Conservation (phyloP, 2,797 vertebrate species). For the Benthosema pterotum region DNA sequence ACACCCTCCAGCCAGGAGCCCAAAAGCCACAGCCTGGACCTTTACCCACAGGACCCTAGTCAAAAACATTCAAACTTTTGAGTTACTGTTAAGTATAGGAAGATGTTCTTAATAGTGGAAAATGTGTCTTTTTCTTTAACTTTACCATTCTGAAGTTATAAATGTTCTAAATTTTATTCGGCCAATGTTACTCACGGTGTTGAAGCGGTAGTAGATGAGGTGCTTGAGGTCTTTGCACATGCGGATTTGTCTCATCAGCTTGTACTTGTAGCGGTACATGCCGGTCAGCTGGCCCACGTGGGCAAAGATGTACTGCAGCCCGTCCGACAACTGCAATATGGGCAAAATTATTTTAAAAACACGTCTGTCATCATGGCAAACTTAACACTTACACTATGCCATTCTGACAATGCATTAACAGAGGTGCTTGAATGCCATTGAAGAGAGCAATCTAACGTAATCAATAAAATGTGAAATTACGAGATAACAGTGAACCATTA, state of each 20-base stretch:
- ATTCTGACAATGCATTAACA: too few relatives aligned
- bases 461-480: too few relatives aligned
- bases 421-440: too few relatives aligned
- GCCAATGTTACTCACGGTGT: conserved; percentile 86
- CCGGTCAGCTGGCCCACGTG: conserved; percentile 98
- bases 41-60: conserved; percentile 96
- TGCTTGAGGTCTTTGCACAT: conserved; percentile 99
- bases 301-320: conserved; percentile 98
- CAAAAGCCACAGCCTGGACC: conserved; percentile 99
- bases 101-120: not conserved
- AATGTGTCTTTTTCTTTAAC: not conserved
- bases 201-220: conserved; percentile 99
- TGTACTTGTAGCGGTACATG: conserved; percentile 99
- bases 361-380: not conserved
- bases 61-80: conserved; percentile 22
- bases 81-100: not conserved
- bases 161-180: not conserved
- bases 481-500: too few relatives aligned
- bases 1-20: conserved; percentile 98
- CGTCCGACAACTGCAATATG: conserved; percentile 87
- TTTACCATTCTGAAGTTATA: not conserved
- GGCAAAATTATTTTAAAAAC: not conserved
- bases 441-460: too few relatives aligned
- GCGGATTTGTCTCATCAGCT: conserved; percentile 98
- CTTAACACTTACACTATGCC: too few relatives aligned